Evolutionary conservation across 2,113 vertebrate genomes (phyloP).

Genomic region (Cromileptes altivelis): DNA sequence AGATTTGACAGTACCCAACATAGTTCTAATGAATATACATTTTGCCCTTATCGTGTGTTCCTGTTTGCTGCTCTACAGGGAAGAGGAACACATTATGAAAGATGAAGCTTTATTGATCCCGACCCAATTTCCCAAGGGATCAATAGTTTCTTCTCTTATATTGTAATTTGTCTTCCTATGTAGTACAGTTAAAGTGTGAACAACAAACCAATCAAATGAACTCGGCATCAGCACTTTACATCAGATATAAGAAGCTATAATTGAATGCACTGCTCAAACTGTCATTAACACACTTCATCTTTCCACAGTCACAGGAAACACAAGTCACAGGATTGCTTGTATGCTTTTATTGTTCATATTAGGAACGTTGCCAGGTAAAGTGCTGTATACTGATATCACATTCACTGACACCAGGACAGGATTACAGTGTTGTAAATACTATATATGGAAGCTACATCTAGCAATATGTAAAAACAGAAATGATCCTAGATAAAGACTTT

Average conservation of each 20-base stretch:
- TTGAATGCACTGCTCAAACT: neutral
- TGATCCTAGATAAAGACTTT: slow-evolving; percentile 4
- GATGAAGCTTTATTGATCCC: slow-evolving; percentile 36
- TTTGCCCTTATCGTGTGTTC: neutral
- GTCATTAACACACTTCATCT: neutral
- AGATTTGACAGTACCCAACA: neutral
- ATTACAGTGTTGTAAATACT: slow-evolving; percentile 54
- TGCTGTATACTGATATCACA: slow-evolving; percentile 68
- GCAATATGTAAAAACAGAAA: slow-evolving; percentile 29
- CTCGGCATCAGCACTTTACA: neutral
- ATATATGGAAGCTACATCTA: slow-evolving; percentile 45
- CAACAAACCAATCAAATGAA: slow-evolving; percentile 9
- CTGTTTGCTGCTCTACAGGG: neutral
- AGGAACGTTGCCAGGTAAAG: slow-evolving; percentile 69
- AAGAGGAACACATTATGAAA: slow-evolving; percentile 9
- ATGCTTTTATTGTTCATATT: slow-evolving; percentile 74
- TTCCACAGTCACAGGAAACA: neutral
- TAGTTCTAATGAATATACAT: slow-evolving; percentile 10
- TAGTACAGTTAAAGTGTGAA: slow-evolving; percentile 18
- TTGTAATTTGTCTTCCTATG: slow-evolving; percentile 12
- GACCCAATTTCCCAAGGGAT: slow-evolving; percentile 21
- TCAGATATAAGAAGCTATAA: neutral
- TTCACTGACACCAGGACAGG: slow-evolving; percentile 59
- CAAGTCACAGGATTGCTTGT: slow-evolving; percentile 33
- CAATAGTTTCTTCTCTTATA: slow-evolving; percentile 15